Evolutionary conservation across 1,140 invertebrate species (phyloP).

Genomic region (Neotoxoptera formosana): DNA sequence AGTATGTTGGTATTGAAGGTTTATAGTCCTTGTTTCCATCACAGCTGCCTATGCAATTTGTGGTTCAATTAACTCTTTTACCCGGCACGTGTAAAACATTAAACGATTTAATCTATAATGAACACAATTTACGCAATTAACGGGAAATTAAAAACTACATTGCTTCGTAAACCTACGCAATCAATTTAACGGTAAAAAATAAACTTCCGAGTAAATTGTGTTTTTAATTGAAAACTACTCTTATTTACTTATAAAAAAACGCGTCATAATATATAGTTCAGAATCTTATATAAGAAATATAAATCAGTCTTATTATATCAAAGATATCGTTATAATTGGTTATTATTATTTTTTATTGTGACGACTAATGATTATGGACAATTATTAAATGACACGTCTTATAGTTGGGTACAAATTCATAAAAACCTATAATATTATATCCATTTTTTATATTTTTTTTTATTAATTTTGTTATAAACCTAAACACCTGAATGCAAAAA

Average conservation of each 20-base stretch:
- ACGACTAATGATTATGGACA: background rate
- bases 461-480: background rate
- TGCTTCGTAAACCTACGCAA: background rate
- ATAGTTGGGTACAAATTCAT: background rate
- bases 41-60: background rate
- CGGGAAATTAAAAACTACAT: background rate
- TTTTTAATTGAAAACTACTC: conserved; percentile 25
- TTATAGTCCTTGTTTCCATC: background rate
- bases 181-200: conserved; percentile 8
- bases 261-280: conserved; percentile 5
- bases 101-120: conserved; percentile 9
- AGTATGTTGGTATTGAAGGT: background rate
- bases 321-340: background rate
- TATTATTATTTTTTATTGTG: conserved; percentile 9
- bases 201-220: conserved; percentile 9
- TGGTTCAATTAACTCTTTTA: conserved; percentile 31
- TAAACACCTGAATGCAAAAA: background rate
- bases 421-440: background rate
- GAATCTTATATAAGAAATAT: background rate
- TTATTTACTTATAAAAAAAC: background rate
- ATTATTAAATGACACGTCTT: background rate
- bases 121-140: conserved; percentile 18
- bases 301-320: background rate
- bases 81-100: conserved; percentile 27
- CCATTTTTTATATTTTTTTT: too few species aligned